phyloP scores from a whole-genome alignment of 35 echinoderm and acorn worm species.

The Patiria miniata region DNA sequence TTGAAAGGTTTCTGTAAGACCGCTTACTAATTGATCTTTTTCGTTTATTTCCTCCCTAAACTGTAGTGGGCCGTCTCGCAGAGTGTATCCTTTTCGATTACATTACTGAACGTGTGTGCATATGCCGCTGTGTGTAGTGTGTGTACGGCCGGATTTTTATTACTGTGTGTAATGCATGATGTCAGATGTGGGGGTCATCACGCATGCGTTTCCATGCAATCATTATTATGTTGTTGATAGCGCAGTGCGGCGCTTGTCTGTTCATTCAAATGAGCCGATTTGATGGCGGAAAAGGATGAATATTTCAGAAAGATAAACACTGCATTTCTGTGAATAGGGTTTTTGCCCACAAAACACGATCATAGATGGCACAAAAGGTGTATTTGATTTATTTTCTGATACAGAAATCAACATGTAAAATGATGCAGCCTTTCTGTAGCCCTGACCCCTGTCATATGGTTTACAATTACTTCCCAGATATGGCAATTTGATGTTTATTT shows the following conservation, averaged over 20 bases:
- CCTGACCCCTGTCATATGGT: too few species aligned
- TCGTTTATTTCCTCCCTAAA: conserved; percentile 65
- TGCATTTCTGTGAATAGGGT: not conserved
- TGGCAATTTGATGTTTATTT: too few species aligned
- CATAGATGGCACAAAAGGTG: too few species aligned
- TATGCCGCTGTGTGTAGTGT: conserved; percentile 19
- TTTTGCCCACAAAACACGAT: too few species aligned
- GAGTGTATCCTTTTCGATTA: conserved; percentile 98
- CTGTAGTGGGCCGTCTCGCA: conserved; percentile 91
- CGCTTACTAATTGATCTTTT: conserved; percentile 30
- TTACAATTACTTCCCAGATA: too few species aligned
- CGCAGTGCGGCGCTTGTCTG: not conserved
- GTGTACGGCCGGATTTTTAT: conserved; percentile 29
- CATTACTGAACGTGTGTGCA: conserved; percentile 42
- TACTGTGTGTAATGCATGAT: conserved; percentile 49
- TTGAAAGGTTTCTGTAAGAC: conserved; percentile 23
- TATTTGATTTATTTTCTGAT: too few species aligned
- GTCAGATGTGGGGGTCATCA: conserved; percentile 37
- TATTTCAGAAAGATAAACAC: not conserved
- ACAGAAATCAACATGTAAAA: too few species aligned
- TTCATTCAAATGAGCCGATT: not conserved
- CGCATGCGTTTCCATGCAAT: conserved; percentile 40
- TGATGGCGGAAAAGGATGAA: not conserved
- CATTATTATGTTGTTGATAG: conserved; percentile 30
- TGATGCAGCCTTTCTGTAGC: too few species aligned